A percentile compares a stretch with the other conserved stretches of the same genome.
These are phyloP conservation scores for Eilema caniola DNA, from an alignment of 2,888 invertebrate species.

Conservation along the genomic window DNA sequence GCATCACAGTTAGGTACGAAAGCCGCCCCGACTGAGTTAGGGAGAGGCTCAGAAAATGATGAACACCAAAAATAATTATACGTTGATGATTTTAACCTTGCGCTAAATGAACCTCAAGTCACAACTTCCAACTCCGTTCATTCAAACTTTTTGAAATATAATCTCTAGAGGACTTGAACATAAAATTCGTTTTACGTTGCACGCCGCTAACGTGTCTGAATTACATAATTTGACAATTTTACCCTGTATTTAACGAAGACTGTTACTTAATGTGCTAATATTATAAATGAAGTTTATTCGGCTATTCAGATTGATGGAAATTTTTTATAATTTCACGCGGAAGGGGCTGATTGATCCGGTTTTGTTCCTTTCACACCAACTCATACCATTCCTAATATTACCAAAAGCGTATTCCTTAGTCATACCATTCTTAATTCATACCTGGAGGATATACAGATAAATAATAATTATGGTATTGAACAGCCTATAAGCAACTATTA, in stretches of 20 bases:
- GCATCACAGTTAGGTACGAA: no score
- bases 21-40: no score
- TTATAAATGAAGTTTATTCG: no score
- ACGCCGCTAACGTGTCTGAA: conserved; percentile 5
- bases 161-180: conserved; percentile 17
- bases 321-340: not conserved
- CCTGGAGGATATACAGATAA: no score
- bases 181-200: conserved; percentile 14
- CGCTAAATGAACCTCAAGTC: conserved; percentile 6
- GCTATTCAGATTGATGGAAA: no score
- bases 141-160: conserved; percentile 14
- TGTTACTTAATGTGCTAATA: not conserved
- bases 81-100: not conserved
- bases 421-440: no score
- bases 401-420: no score
- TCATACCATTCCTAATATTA: no score
- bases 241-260: conserved; percentile 6
- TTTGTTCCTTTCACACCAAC: no score
- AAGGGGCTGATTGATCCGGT: not conserved
- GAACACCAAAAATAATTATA: not conserved
- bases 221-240: conserved; percentile 10
- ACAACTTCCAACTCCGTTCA: not conserved
- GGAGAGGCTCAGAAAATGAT: no score
- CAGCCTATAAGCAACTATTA: no score
- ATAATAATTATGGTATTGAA: no score